phyloP scores from a whole-genome alignment of 2,797 vertebrate genomes.

The Pterois miles region DNA sequence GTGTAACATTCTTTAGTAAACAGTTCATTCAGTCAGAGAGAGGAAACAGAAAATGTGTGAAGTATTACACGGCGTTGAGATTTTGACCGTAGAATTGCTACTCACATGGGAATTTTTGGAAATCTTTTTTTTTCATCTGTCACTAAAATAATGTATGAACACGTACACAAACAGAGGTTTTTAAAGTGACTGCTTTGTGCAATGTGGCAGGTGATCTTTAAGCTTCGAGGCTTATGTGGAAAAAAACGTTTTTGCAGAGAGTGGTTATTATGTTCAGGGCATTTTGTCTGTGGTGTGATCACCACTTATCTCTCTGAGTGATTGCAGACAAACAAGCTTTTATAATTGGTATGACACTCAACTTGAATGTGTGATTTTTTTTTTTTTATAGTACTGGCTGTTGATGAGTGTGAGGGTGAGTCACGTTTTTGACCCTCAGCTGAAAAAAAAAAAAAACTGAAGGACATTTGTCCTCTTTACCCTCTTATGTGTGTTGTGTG shows the following conservation, averaged over 20 bases:
- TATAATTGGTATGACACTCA: slow-evolving; percentile 33
- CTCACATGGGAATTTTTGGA: slow-evolving; percentile 1
- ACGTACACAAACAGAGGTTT: neutral
- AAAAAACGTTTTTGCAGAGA: slow-evolving; percentile 14
- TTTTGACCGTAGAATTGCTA: neutral
- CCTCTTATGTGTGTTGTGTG: neutral
- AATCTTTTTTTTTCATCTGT: neutral
- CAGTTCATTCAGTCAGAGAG: neutral
- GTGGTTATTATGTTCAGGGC: slow-evolving; percentile 12
- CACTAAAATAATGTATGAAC: neutral
- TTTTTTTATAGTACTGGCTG: neutral
- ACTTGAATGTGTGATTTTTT: slow-evolving; percentile 9
- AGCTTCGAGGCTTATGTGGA: slow-evolving; percentile 26
- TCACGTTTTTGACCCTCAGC: slow-evolving; percentile 39
- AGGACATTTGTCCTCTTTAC: slow-evolving; percentile 18
- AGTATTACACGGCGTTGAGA: neutral
- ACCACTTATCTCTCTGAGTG: slow-evolving; percentile 14
- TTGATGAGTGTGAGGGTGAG: slow-evolving; percentile 24
- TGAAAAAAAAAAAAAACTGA: slow-evolving; percentile 3
- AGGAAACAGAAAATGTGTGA: neutral
- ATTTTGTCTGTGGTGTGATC: slow-evolving; percentile 26
- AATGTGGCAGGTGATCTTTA: slow-evolving; percentile 22
- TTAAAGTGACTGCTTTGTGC: slow-evolving; percentile 16
- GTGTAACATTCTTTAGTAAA: neutral
- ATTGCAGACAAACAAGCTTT: slow-evolving; percentile 27